Base-by-base conservation (phyloP, 2,888 invertebrate genomes). In the Nebria brevicollis region DNA sequence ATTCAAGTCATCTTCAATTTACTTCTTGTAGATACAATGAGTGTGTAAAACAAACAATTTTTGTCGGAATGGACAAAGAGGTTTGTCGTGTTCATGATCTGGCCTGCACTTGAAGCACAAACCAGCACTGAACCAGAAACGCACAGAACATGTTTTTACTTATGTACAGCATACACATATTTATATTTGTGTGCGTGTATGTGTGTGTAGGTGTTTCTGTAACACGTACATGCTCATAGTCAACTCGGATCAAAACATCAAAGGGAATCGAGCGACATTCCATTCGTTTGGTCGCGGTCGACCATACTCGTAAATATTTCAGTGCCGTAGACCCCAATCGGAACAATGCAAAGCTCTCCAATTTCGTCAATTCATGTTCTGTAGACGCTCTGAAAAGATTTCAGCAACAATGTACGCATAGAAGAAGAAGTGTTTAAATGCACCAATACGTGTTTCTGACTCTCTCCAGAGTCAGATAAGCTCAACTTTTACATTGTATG, bases 1-100 rank as follows among this genome's bases (percentile, higher is more conserved):
- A 54, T 54, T 54, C 54, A 54, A 54, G 54, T 54, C 54, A 54
- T 54, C 54, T 54, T 54, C 54, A 54, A 54, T 54, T 13, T 54
- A 54, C 54, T 54, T 54, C 54, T 54, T 54, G 54, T 54, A 13
- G 54, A 54, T 72, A 72, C 41, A 41, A 72, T 68, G 68, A 25
- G 34, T 25, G 34, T 26, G 15, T 34, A 70, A 25, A 70, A 26
- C 34, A 70, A 11, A 70, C 26, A 70, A 34, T 34, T 70, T 34
- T 70, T 26, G 34, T 70, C 25, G 70, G 34, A 70, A 70, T 11
- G 20, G 11, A 70, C 25, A 70, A 54, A 54, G 54, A 54, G 54
- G 54, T 54, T 54, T 54, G 54, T 54, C 54, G 54, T 54, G 54
- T 54, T 54, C 54, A 54, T 54, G 54, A 54, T 54, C 54, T 54